Base-by-base conservation (phyloP, 2,888 invertebrate species). In the Hypomecis atomaria region DNA sequence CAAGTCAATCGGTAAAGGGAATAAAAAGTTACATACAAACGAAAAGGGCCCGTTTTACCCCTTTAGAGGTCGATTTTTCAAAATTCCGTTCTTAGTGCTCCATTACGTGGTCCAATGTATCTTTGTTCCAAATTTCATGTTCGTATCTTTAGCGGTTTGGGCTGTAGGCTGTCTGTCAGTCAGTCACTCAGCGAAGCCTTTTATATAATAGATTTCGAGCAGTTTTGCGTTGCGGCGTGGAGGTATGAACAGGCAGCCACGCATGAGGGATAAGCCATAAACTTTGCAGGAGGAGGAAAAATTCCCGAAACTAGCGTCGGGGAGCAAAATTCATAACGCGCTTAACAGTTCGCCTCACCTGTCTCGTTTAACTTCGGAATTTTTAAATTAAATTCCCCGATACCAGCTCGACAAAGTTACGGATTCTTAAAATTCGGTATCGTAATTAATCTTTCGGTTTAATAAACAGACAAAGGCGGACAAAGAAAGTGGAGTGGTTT, bases 371-470 rank as follows among this genome's bases (percentile, higher is more conserved):
- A 90, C 89, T 91, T 90, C 75, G 90, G 90, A 92, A 92, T 92
- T 92, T 92, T 92, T 88, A 92, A 91, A 92, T 92, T 91, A 92
- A 92, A 92, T 92, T 92, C 88, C 86, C 68, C 85, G 83, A 87
- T 84, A 83, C 83, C 79, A 81, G 84, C 85, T 86, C 85, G 80
- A 88, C 88, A 87, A 89, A 88, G 88, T 90, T 90, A 80, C 82
- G 83, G 84, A 90, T 91, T 91, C 91, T 90, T 89, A 84, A 88
- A 90, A 89, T 89, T 83, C 80, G 81, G 82, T 84, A 86, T 85
- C 83, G 86, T 85, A 89, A 91, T 91, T 90, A 90, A 90, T 90
- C 89, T 89, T 85, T 83, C 76, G 81, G 82, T 86, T 87, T 88
- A 85, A 86, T 87, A 88, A 88, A 88, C 86, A 88, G 78, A 83